Conservation (phyloP, 2,113 vertebrate species). For the Amazona guildingii region DNA sequence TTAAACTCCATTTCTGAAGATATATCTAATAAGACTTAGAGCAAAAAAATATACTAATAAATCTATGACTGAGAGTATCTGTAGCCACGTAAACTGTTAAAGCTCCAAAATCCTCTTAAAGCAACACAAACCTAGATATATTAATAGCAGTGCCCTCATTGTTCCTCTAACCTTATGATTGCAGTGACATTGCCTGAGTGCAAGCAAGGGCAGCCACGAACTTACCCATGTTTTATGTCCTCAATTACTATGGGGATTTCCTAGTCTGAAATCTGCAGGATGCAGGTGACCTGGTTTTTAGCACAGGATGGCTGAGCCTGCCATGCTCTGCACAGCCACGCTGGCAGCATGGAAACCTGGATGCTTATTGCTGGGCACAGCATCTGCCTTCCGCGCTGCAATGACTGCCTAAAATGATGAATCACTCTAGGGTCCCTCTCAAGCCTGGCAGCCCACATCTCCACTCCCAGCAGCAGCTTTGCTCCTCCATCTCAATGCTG, state of each 20-base stretch:
- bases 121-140: neutral
- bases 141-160: neutral
- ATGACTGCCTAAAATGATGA: neutral
- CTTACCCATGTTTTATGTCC: neutral
- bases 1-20: slow-evolving; percentile 15
- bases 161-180: slow-evolving; percentile 23
- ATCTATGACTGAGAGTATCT: slow-evolving; percentile 33
- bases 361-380: neutral
- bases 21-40: slow-evolving; percentile 9
- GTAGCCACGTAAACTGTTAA: slow-evolving; percentile 38
- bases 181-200: neutral
- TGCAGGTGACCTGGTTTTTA: neutral
- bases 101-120: slow-evolving; percentile 44
- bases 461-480: neutral
- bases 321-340: neutral
- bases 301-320: neutral
- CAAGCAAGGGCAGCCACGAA: neutral
- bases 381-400: neutral
- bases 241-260: neutral
- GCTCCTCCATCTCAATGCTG: accelerated
- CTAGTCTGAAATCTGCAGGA: neutral
- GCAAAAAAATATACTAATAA: slow-evolving; percentile 42
- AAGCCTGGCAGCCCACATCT: neutral
- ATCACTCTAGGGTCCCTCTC: neutral
- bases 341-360: neutral